Conservation (phyloP, 2,113 vertebrate species). For the Bubo scandiacus region DNA sequence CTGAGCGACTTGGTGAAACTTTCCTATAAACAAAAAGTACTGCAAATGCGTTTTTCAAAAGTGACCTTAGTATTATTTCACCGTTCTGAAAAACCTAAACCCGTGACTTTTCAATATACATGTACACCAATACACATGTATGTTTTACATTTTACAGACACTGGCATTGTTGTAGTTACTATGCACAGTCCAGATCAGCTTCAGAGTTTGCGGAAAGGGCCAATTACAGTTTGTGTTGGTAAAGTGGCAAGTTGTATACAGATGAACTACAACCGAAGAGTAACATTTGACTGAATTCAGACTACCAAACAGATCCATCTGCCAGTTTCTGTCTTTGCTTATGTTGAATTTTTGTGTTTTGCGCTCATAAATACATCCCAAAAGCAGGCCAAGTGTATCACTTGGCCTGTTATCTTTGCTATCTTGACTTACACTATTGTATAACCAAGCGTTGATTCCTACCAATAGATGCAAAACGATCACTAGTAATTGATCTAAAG, state of each 20-base stretch:
- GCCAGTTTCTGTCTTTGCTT: constrained; percentile 72
- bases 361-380: constrained; percentile 62
- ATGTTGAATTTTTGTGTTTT: constrained; percentile 68
- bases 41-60: constrained; percentile 78
- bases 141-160: constrained; percentile 69
- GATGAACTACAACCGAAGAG: constrained; percentile 39
- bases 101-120: constrained; percentile 58
- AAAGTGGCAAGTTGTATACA: constrained; percentile 26
- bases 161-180: constrained; percentile 74
- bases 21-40: constrained; percentile 73
- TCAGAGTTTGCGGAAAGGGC: constrained; percentile 56
- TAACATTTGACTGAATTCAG: constrained; percentile 54
- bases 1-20: constrained; percentile 67
- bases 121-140: constrained; percentile 57
- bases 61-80: constrained; percentile 86
- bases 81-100: constrained; percentile 68
- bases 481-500: constrained; percentile 73
- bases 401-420: constrained; percentile 62
- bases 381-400: constrained; percentile 66
- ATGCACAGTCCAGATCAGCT: constrained; percentile 69
- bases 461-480: constrained; percentile 73
- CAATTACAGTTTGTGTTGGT: constrained; percentile 49
- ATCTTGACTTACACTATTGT: constrained; percentile 71
- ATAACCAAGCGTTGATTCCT: constrained; percentile 73
- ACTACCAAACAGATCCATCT: constrained; percentile 62